These are phyloP conservation scores for Calyptommatus sinebrachiatus DNA, from an alignment of 2,113 vertebrate genomes.

Conservation along the genomic window DNA sequence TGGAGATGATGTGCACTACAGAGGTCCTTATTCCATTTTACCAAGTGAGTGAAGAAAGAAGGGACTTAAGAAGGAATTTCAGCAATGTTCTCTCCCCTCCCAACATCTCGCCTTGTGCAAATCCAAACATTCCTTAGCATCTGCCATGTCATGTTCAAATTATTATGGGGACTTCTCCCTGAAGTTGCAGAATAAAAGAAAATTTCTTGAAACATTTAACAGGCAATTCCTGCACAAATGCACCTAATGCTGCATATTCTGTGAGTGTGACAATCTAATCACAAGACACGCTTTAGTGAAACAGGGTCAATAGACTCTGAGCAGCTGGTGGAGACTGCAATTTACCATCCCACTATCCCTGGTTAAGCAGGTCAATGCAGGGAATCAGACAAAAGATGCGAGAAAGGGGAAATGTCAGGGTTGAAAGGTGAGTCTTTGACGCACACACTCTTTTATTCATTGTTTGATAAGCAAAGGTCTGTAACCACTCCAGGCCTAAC, in stretches of 20 bases:
- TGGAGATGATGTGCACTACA: no score
- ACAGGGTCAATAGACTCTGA: constrained; percentile 43
- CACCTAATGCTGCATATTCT: constrained; percentile 28
- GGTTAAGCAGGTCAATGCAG: constrained; percentile 27
- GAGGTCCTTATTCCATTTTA: no score
- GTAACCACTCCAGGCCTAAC: constrained; percentile 33
- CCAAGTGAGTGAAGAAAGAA: no score
- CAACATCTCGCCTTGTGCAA: not conserved
- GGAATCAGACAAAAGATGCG: constrained; percentile 32
- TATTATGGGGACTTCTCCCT: constrained; percentile 12
- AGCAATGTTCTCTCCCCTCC: no score
- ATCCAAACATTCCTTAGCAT: not conserved
- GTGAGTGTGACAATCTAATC: constrained; percentile 44
- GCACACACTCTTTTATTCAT: constrained; percentile 29
- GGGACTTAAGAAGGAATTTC: no score
- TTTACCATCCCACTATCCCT: constrained; percentile 37
- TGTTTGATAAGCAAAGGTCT: constrained; percentile 42
- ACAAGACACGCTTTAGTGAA: constrained; percentile 37
- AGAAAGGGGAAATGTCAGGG: constrained; percentile 40
- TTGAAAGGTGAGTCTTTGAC: constrained; percentile 38
- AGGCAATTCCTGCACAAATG: not conserved
- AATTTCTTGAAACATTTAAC: constrained; percentile 55
- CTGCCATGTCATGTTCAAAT: not conserved
- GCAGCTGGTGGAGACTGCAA: constrained; percentile 47
- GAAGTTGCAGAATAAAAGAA: constrained; percentile 50